phyloP scores from a whole-genome alignment of 2,797 vertebrate species.

The Amazonetta brasiliensis region DNA sequence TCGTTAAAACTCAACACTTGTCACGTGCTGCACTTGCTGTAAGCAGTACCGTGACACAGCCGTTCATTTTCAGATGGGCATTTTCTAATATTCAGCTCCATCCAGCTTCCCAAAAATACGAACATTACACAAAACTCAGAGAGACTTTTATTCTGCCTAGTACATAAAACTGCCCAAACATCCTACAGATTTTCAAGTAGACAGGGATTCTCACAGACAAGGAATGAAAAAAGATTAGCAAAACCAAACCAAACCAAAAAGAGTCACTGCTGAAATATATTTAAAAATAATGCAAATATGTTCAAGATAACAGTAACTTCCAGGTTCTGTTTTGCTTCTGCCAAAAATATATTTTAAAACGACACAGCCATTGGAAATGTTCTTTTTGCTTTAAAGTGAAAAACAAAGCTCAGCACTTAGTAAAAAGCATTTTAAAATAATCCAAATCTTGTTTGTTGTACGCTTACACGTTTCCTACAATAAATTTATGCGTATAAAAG shows the following conservation, averaged over 20 bases:
- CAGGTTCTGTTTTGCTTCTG: background rate
- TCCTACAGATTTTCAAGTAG: background rate
- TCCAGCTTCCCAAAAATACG: background rate
- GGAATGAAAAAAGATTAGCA: background rate
- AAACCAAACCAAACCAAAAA: background rate
- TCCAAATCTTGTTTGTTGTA: background rate
- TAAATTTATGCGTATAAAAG: background rate
- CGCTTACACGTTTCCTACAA: background rate
- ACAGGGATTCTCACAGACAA: background rate
- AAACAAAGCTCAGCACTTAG: background rate
- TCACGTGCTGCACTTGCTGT: accelerated
- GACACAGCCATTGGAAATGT: background rate
- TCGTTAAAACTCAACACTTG: accelerated
- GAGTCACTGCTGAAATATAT: background rate
- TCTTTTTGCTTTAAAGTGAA: background rate
- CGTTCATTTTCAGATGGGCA: background rate
- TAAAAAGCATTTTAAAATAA: background rate
- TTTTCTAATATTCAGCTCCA: background rate
- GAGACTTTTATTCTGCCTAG: background rate
- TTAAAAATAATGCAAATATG: background rate
- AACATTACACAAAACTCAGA: background rate
- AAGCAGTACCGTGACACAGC: background rate
- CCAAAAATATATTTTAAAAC: background rate
- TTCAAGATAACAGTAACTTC: background rate
- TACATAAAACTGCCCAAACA: background rate